Percentiles rank a stretch among this genome's conserved stretches.
Conservation (phyloP, 2,113 vertebrate genomes). For the Glaucidium brasilianum region DNA sequence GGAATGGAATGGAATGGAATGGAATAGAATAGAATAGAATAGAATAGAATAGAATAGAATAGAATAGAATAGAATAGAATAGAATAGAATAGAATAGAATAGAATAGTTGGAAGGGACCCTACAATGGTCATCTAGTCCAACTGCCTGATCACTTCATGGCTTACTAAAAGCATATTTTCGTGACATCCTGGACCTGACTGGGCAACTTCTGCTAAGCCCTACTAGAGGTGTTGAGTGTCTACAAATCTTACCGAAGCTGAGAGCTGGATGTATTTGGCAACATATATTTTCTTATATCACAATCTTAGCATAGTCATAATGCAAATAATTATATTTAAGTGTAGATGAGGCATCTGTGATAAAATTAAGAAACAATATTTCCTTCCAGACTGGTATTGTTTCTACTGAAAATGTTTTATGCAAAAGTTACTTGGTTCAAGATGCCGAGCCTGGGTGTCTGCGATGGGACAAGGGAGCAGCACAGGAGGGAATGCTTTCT, state of each 20-base stretch:
- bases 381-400: background rate
- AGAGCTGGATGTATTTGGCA: background rate
- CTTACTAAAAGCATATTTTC: background rate
- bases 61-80: background rate
- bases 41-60: background rate
- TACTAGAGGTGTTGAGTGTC: background rate
- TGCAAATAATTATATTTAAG: background rate
- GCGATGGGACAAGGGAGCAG: background rate
- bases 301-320: background rate
- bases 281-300: background rate
- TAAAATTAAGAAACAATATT: background rate
- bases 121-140: background rate
- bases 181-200: background rate
- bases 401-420: background rate
- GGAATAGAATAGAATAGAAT: background rate
- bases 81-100: no score
- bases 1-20: background rate
- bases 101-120: background rate
- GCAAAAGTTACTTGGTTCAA: background rate
- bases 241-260: background rate
- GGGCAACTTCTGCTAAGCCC: background rate
- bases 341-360: background rate
- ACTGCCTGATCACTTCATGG: background rate
- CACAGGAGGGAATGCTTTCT: background rate
- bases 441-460: background rate